A percentile compares a stretch with the other conserved stretches of the same genome.
These are phyloP conservation scores for Geotrupes spiniger DNA, from an alignment of 2,888 invertebrate species.

Conservation along the genomic window DNA sequence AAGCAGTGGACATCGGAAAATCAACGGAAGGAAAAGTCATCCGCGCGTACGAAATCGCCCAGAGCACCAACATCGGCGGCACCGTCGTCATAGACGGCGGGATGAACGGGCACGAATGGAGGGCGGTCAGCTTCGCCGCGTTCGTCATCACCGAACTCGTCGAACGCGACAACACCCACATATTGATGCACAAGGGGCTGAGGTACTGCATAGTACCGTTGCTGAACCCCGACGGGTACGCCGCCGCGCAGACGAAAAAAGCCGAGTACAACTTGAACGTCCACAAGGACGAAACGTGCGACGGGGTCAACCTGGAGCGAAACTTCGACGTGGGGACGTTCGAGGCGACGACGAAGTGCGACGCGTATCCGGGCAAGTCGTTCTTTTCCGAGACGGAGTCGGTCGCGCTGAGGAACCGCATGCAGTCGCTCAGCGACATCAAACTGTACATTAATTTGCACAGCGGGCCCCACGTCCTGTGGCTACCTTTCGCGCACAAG, in stretches of 20 bases:
- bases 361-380: neutral
- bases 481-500: slow-evolving; percentile 9
- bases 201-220: slow-evolving; percentile 15
- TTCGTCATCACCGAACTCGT: slow-evolving; percentile 11
- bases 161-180: neutral
- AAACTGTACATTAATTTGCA: slow-evolving; percentile 16
- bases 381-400: slow-evolving; percentile 14
- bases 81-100: slow-evolving; percentile 18
- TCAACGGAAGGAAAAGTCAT: slow-evolving; percentile 6
- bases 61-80: slow-evolving; percentile 7
- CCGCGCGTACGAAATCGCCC: slow-evolving; percentile 9
- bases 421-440: slow-evolving; percentile 1
- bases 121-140: slow-evolving; percentile 11
- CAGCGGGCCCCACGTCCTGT: slow-evolving; percentile 12
- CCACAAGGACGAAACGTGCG: neutral
- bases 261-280: slow-evolving; percentile 4
- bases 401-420: slow-evolving; percentile 6
- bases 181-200: slow-evolving; percentile 9
- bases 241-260: slow-evolving; percentile 1
- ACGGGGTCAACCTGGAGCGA: slow-evolving; percentile 7
- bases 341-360: neutral
- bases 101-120: slow-evolving; percentile 17
- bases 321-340: slow-evolving; percentile 4
- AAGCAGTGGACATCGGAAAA: slow-evolving; percentile 12
- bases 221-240: slow-evolving; percentile 21